phyloP scores from a whole-genome alignment of 2,113 vertebrate genomes.

The Lonchura striata region DNA sequence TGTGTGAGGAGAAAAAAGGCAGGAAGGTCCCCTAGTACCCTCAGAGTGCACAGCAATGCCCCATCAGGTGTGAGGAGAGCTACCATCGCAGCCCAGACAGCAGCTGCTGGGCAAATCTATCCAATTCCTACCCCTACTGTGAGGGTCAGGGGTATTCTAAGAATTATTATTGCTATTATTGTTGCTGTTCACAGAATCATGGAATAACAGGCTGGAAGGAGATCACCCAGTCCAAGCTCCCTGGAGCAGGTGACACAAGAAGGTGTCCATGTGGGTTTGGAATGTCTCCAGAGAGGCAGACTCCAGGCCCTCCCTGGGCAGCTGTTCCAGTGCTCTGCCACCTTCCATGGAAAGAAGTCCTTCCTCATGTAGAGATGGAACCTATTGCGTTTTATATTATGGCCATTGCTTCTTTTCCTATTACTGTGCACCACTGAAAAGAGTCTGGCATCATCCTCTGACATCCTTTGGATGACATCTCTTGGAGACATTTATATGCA shows the following conservation, averaged over 20 bases:
- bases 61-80: too few species aligned
- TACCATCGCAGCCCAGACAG: fast-evolving
- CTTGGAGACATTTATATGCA: background rate
- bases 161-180: background rate
- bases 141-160: background rate
- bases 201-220: background rate
- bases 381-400: background rate
- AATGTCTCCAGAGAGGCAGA: background rate
- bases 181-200: background rate
- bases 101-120: background rate
- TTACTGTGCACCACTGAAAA: background rate
- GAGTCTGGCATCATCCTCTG: background rate
- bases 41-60: background rate
- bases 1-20: background rate
- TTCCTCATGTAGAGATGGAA: background rate
- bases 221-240: background rate
- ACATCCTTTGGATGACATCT: background rate
- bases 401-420: background rate
- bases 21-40: fast-evolving
- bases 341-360: background rate
- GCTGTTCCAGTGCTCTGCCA: background rate
- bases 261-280: background rate
- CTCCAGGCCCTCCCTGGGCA: background rate
- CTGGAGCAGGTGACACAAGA: background rate
- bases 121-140: fast-evolving